Percentiles rank a stretch among this genome's conserved stretches.
These are phyloP conservation scores for Amphiprion ocellaris DNA, from an alignment of 2,113 vertebrate species.

Conservation along the genomic window DNA sequence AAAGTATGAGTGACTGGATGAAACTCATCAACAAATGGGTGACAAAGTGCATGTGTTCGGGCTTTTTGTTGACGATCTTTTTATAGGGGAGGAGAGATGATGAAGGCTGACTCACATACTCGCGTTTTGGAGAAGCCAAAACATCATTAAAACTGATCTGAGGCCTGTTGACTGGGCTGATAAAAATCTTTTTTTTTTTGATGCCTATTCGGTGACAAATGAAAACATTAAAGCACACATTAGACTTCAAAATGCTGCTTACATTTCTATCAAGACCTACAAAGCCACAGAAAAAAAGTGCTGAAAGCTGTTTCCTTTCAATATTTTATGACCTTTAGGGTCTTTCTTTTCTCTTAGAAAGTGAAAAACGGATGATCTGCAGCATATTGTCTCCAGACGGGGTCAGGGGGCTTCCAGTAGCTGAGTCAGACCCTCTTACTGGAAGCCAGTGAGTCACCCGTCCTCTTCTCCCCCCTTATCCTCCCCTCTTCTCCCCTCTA, in stretches of 20 bases:
- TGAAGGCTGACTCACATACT: slow-evolving; percentile 4
- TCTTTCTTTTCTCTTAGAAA: slow-evolving; percentile 23
- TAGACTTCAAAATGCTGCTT: not conserved
- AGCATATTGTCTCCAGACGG: slow-evolving; percentile 56
- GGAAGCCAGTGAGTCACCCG: slow-evolving; percentile 76
- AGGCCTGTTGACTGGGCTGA: not conserved
- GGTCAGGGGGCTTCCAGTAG: slow-evolving; percentile 77
- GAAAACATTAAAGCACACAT: not conserved
- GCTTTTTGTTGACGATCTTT: slow-evolving; percentile 25
- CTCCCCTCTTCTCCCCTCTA: slow-evolving; percentile 1
- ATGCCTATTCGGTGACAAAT: not conserved
- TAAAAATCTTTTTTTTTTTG: not conserved
- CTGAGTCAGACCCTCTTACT: slow-evolving; percentile 76
- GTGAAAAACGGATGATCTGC: slow-evolving; percentile 47
- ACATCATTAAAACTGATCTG: slow-evolving; percentile 1
- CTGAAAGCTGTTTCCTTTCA: not conserved
- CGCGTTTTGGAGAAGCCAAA: slow-evolving; percentile 19
- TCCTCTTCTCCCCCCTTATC: slow-evolving; percentile 27
- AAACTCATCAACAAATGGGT: slow-evolving; percentile 27
- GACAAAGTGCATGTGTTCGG: slow-evolving; percentile 2
- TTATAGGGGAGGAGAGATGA: not conserved
- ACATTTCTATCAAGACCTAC: not conserved
- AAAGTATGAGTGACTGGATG: not conserved
- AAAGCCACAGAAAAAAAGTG: not conserved
- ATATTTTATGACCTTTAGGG: slow-evolving; percentile 9